Percentiles rank a stretch among this genome's conserved stretches.
These are phyloP conservation scores for Synanthedon andrenaeformis DNA, from an alignment of 2,888 invertebrate species.

Conservation along the genomic window DNA sequence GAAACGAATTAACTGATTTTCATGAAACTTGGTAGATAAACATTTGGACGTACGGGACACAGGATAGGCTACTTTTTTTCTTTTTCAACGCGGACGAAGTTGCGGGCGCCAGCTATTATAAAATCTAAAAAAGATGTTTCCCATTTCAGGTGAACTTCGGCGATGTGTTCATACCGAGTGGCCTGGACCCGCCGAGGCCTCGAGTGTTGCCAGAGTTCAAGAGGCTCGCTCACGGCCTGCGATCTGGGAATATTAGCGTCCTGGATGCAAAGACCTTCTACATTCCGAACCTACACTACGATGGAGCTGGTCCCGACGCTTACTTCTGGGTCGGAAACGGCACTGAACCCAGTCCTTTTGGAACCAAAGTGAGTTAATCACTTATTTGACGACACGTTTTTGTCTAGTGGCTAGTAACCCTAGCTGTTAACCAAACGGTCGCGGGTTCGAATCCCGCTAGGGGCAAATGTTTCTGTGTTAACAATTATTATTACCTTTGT, in stretches of 20 bases:
- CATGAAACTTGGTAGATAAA: too few relatives aligned
- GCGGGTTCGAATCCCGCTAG: too few relatives aligned
- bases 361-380: conserved; percentile 74
- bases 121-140: not conserved
- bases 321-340: conserved; percentile 97
- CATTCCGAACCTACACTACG: conserved; percentile 92
- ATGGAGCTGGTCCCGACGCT: conserved; percentile 91
- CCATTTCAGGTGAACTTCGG: conserved; percentile 86
- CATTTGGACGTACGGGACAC: too few relatives aligned
- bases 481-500: too few relatives aligned
- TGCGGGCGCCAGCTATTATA: too few relatives aligned
- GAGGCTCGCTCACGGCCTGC: conserved; percentile 86
- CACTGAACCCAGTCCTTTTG: conserved; percentile 81
- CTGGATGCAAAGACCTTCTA: conserved; percentile 92
- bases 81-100: too few relatives aligned
- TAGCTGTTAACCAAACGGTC: too few relatives aligned
- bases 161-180: conserved; percentile 82
- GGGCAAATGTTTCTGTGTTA: too few relatives aligned
- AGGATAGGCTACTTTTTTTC: too few relatives aligned
- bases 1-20: too few relatives aligned
- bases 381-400: not conserved
- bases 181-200: conserved; percentile 83
- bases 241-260: conserved; percentile 92
- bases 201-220: conserved; percentile 88
- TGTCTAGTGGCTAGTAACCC: too few relatives aligned